Percentiles rank a stretch among this genome's conserved stretches.
phyloP scores from a whole-genome alignment of 2,888 invertebrate species.

The Pandemis cinnamomeana region DNA sequence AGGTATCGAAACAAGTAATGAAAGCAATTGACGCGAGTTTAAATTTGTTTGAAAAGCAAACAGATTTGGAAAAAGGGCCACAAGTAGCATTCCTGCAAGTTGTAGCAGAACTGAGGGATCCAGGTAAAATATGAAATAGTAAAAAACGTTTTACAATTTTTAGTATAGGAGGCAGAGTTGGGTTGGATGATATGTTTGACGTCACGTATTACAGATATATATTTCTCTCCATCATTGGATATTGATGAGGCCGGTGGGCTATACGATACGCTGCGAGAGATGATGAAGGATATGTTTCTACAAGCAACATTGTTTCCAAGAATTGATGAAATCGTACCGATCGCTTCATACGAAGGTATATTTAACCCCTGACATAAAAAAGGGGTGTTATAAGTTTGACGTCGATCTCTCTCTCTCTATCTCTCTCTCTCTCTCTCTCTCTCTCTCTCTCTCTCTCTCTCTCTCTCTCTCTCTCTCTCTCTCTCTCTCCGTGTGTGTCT shows the following conservation, averaged over 20 bases:
- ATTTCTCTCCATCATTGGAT: constrained; percentile 90
- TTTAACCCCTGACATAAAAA: neutral
- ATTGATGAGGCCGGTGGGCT: constrained; percentile 87
- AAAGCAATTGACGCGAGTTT: constrained; percentile 81
- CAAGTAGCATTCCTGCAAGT: constrained; percentile 90
- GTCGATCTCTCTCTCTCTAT: too few relatives aligned
- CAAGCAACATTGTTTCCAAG: constrained; percentile 90
- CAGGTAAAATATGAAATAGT: constrained; percentile 69
- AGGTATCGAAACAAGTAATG: constrained; percentile 78
- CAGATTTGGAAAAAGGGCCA: constrained; percentile 82
- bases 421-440: too few relatives aligned
- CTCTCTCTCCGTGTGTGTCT: too few relatives aligned
- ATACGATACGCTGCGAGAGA: constrained; percentile 86
- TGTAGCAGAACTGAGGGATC: constrained; percentile 88
- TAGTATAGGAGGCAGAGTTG: neutral
- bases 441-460: too few relatives aligned
- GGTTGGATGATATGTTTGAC: neutral
- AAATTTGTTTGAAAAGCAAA: constrained; percentile 85
- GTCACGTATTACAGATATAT: constrained; percentile 77
- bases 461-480: too few relatives aligned
- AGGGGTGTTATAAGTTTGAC: too few relatives aligned
- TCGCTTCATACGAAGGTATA: constrained; percentile 73
- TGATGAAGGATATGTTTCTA: constrained; percentile 90
- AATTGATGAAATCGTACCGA: constrained; percentile 80
- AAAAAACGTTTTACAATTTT: neutral